Evolutionary conservation across 2,797 vertebrate species (phyloP).

Genomic region (Helostoma temminkii): DNA sequence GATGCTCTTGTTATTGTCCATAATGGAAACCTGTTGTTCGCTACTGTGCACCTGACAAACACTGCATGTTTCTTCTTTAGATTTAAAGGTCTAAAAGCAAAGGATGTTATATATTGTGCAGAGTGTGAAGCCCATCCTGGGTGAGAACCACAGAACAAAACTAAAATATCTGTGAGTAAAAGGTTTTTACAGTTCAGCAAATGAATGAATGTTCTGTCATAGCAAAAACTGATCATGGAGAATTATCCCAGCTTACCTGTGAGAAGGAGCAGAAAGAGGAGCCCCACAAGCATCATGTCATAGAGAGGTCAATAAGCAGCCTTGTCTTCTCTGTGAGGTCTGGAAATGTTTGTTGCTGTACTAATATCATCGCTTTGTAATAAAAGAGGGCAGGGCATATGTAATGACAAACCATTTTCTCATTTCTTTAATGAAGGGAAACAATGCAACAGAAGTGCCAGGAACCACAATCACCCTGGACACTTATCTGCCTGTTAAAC

Average conservation of each 20-base stretch:
- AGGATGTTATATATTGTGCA: no score
- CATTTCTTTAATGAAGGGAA: background rate
- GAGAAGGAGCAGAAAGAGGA: conserved; percentile 40
- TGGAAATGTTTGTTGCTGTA: background rate
- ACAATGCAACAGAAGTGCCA: conserved; percentile 8
- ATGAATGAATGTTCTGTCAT: no score
- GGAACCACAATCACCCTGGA: background rate
- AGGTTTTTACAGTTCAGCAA: no score
- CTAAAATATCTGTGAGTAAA: no score
- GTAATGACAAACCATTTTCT: background rate
- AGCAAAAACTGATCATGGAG: background rate
- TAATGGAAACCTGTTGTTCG: no score
- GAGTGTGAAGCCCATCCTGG: no score
- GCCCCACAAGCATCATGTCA: conserved; percentile 11
- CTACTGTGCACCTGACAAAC: no score
- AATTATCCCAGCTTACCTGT: conserved; percentile 35
- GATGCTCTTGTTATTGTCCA: no score
- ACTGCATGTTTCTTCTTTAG: no score
- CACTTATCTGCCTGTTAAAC: background rate
- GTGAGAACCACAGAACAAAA: no score
- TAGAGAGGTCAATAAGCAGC: conserved; percentile 12
- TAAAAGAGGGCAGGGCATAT: background rate
- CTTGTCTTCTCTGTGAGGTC: background rate
- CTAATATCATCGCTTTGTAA: background rate
- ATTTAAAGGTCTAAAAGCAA: no score